phyloP scores from a whole-genome alignment of 2,888 invertebrate species.

The Dasypolia templi region DNA sequence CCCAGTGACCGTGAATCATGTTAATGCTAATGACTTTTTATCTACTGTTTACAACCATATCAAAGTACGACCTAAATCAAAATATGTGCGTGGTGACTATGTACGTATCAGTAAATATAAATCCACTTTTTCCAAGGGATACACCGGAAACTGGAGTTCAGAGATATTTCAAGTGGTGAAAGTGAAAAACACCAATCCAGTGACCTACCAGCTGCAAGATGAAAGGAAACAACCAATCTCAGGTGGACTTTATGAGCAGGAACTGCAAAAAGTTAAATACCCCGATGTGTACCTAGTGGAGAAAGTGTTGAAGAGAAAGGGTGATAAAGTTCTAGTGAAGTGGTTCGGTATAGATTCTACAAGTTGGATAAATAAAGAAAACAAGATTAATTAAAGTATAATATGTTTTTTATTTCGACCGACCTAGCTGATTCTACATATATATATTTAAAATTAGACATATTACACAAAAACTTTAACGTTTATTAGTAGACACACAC shows the following conservation, averaged over 20 bases:
- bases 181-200: conserved; percentile 48
- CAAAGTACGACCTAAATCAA: conserved; percentile 3
- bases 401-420: not conserved
- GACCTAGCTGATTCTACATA: too few species aligned
- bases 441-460: too few species aligned
- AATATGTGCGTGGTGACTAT: conserved; percentile 19
- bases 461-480: too few species aligned
- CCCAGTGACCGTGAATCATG: conserved; percentile 6
- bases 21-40: conserved; percentile 30
- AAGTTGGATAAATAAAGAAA: conserved; percentile 17
- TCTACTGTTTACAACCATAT: conserved; percentile 16
- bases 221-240: conserved; percentile 36
- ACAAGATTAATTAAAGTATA: conserved; percentile 8
- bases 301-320: conserved; percentile 11
- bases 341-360: conserved; percentile 10
- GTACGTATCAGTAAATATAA: conserved; percentile 54
- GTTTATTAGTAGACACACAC: too few species aligned
- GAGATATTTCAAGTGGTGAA: conserved; percentile 56
- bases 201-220: conserved; percentile 52
- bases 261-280: conserved; percentile 48
- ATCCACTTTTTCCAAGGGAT: conserved; percentile 42
- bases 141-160: conserved; percentile 53
- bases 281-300: conserved; percentile 21
- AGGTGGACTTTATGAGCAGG: conserved; percentile 51
- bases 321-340: conserved; percentile 37